phyloP scores from a whole-genome alignment of 2,888 invertebrate species.

The Coelinius sp. region DNA sequence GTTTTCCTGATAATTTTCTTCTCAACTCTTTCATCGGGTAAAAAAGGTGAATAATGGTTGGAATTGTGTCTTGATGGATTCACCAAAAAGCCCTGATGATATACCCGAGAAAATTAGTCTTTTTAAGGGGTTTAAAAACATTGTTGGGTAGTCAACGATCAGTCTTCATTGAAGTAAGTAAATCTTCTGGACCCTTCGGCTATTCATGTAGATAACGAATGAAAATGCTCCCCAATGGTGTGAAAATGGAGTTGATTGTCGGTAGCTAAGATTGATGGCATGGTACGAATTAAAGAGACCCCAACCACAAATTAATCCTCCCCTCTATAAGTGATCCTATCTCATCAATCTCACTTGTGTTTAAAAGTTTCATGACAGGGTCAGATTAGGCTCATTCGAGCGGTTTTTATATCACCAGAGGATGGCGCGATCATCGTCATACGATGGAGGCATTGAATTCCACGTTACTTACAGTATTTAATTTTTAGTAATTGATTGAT shows the following conservation, averaged over 20 bases:
- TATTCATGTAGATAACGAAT: neutral
- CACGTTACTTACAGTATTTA: neutral
- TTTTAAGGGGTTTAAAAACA: neutral
- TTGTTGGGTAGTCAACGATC: neutral
- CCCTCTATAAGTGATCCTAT: constrained; percentile 33
- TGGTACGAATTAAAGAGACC: constrained; percentile 32
- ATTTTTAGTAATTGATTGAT: no score
- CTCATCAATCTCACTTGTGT: constrained; percentile 38
- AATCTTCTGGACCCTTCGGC: neutral
- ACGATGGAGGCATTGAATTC: neutral
- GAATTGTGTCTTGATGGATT: neutral
- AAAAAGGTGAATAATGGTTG: neutral
- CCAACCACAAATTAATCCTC: constrained; percentile 38
- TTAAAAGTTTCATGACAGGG: constrained; percentile 30
- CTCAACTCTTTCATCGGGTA: neutral
- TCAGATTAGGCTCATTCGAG: neutral
- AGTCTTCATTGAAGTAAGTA: constrained; percentile 25
- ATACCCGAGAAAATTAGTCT: constrained; percentile 12
- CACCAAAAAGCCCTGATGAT: neutral
- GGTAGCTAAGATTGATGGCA: constrained; percentile 34
- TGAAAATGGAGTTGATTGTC: constrained; percentile 4
- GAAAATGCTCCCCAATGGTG: constrained; percentile 5
- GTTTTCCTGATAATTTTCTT: neutral
- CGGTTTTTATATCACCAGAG: neutral
- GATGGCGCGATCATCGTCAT: neutral